These are phyloP conservation scores for Dasypus novemcinctus DNA, from an alignment of 2,113 vertebrate species.

Conservation along the genomic window DNA sequence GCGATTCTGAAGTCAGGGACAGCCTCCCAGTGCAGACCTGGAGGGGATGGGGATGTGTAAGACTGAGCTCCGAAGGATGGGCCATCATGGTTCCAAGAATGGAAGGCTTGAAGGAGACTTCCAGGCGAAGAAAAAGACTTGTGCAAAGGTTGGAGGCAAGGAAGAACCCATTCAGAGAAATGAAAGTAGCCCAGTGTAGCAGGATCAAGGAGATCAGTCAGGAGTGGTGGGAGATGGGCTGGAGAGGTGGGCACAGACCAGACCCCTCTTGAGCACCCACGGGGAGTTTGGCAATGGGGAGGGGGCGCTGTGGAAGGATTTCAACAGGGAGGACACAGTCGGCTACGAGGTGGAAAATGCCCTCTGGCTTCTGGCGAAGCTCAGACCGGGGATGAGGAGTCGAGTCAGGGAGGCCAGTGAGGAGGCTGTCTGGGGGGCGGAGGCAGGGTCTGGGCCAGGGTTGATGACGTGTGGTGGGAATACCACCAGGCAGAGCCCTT, in stretches of 20 bases:
- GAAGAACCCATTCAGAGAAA: background rate
- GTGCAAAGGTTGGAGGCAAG: background rate
- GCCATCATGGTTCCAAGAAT: background rate
- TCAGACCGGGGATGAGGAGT: background rate
- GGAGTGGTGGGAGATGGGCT: too few species aligned
- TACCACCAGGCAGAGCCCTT: background rate
- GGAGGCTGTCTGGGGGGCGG: background rate
- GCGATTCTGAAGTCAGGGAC: too few species aligned
- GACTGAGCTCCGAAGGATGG: background rate
- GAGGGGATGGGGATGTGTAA: background rate
- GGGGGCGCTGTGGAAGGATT: accelerated
- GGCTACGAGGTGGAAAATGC: too few species aligned
- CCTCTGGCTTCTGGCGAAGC: background rate
- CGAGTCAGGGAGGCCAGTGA: background rate
- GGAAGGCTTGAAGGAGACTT: too few species aligned
- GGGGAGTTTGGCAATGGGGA: background rate
- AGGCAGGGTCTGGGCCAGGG: background rate
- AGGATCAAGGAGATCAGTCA: background rate
- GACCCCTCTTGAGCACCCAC: accelerated
- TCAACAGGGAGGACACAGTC: background rate
- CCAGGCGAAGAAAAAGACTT: background rate
- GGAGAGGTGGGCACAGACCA: background rate
- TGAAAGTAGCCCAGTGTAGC: background rate
- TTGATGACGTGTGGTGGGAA: accelerated
- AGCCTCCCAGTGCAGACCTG: background rate